These are phyloP conservation scores for Erebia palarica DNA, from an alignment of 2,888 invertebrate species.

Conservation along the genomic window DNA sequence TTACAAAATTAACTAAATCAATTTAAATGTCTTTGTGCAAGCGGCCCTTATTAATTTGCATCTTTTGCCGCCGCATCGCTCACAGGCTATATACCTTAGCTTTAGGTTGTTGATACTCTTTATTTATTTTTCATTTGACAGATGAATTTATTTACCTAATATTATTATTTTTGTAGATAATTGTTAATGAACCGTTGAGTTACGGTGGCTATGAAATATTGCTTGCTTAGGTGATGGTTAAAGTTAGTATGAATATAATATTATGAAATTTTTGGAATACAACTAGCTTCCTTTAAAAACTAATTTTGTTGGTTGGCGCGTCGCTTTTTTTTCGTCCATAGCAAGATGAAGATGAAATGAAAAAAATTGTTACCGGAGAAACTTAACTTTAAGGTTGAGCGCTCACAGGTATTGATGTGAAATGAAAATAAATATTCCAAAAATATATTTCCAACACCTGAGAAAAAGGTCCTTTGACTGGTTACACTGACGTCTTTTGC, in stretches of 20 bases:
- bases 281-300: conserved; percentile 57
- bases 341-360: neutral
- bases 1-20: no score
- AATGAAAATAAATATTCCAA: no score
- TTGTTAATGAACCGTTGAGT: conserved; percentile 46
- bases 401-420: no score
- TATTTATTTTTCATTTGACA: conserved; percentile 55
- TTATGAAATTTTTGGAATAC: conserved; percentile 50
- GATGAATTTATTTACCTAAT: conserved; percentile 64
- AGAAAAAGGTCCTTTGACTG: neutral
- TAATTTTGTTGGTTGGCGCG: conserved; percentile 54
- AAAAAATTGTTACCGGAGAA: neutral
- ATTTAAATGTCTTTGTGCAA: no score
- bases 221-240: conserved; percentile 48
- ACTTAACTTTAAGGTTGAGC: conserved; percentile 1
- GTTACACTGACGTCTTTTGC: conserved; percentile 7
- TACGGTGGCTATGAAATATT: conserved; percentile 56
- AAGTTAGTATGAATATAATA: conserved; percentile 16
- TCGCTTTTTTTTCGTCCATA: conserved; percentile 46
- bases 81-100: conserved; percentile 29
- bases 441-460: neutral
- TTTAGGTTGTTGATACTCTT: conserved; percentile 41
- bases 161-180: conserved; percentile 50
- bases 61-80: conserved; percentile 10
- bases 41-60: neutral